phyloP scores from a whole-genome alignment of 2,888 invertebrate species.

The Hemithea aestivaria region DNA sequence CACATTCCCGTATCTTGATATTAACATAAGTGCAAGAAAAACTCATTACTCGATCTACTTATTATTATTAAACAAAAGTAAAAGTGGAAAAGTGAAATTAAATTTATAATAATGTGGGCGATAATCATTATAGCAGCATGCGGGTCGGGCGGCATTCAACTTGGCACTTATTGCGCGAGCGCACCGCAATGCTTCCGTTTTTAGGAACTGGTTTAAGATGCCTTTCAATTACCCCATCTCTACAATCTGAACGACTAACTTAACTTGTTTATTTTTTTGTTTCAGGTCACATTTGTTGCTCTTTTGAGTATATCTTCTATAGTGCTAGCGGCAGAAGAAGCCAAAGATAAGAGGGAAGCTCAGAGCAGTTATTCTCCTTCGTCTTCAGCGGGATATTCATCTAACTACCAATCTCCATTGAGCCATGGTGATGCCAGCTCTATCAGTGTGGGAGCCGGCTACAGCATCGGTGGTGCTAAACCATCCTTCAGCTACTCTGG shows the following conservation, averaged over 20 bases:
- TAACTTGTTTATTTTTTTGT: constrained; percentile 32
- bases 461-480: constrained; percentile 68
- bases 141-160: constrained; percentile 61
- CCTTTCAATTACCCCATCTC: constrained; percentile 23
- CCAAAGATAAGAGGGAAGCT: constrained; percentile 67
- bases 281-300: constrained; percentile 62
- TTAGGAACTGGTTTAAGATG: constrained; percentile 48
- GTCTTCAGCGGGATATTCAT: constrained; percentile 25
- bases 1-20: neutral
- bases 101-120: constrained; percentile 53
- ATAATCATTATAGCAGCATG: constrained; percentile 63
- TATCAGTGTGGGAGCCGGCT: constrained; percentile 69
- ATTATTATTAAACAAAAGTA: constrained; percentile 52
- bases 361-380: constrained; percentile 46
- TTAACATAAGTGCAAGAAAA: constrained; percentile 12
- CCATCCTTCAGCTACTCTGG: constrained; percentile 52
- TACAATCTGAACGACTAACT: constrained; percentile 2
- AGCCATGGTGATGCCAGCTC: constrained; percentile 63
- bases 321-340: constrained; percentile 52
- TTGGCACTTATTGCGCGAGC: constrained; percentile 37
- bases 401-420: constrained; percentile 37
- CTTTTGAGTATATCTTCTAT: constrained; percentile 53
- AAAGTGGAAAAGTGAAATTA: constrained; percentile 74
- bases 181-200: constrained; percentile 41
- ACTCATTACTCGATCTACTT: constrained; percentile 17